phyloP scores from a whole-genome alignment of 2,113 vertebrate genomes.

The Tupaia chinensis region DNA sequence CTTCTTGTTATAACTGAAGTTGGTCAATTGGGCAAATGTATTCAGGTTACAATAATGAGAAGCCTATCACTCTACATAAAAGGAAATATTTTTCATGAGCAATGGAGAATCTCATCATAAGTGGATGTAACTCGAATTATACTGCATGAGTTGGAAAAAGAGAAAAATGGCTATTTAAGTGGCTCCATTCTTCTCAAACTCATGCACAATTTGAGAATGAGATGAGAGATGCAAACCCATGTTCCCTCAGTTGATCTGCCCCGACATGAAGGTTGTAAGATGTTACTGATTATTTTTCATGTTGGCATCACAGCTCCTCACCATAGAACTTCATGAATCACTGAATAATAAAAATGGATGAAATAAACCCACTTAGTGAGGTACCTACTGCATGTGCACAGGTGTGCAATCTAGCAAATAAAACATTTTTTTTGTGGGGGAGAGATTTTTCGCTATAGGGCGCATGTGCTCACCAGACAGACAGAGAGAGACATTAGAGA shows the following conservation, averaged over 20 bases:
- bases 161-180: constrained; percentile 11
- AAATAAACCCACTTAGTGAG: constrained; percentile 15
- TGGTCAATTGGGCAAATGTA: not conserved
- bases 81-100: not conserved
- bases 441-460: too few relatives aligned
- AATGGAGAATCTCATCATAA: not conserved
- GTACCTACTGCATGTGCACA: not conserved
- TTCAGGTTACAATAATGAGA: not conserved
- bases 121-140: not conserved
- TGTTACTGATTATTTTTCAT: constrained; percentile 11
- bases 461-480: too few relatives aligned
- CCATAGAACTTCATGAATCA: not conserved
- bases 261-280: not conserved
- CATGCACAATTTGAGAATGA: not conserved
- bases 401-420: not conserved
- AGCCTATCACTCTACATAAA: not conserved
- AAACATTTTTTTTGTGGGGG: not conserved
- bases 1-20: not conserved
- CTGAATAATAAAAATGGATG: not conserved
- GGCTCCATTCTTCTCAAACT: not conserved
- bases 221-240: not conserved
- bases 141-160: not conserved
- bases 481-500: too few relatives aligned
- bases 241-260: not conserved
- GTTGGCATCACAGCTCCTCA: not conserved